phyloP scores from a whole-genome alignment of 2,113 vertebrate genomes.

The Lasiurus borealis region DNA sequence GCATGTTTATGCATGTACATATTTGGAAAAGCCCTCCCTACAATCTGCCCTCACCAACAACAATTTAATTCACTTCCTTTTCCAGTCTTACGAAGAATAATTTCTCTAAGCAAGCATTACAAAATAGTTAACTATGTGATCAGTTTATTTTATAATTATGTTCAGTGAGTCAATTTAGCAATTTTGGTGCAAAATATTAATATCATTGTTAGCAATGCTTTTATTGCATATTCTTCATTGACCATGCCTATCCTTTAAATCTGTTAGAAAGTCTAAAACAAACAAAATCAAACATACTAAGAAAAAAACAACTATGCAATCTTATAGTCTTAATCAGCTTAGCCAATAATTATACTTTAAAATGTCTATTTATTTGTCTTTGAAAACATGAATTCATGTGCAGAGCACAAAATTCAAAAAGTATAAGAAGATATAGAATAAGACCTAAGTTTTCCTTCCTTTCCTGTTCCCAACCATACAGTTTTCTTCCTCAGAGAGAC shows the following conservation, averaged over 20 bases:
- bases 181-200: constrained; percentile 35
- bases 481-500: neutral
- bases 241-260: neutral
- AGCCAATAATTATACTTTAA: neutral
- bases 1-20: neutral
- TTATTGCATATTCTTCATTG: neutral
- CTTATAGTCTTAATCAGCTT: neutral
- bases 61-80: neutral
- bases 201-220: neutral
- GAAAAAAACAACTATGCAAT: neutral
- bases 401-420: neutral
- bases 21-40: neutral
- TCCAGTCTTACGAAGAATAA: neutral
- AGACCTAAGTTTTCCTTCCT: constrained; percentile 11
- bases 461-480: neutral
- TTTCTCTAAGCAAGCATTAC: neutral
- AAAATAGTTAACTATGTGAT: neutral
- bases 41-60: neutral
- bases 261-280: constrained; percentile 35
- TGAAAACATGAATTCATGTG: neutral
- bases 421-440: neutral
- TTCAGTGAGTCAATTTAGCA: neutral
- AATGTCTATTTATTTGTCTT: constrained; percentile 12
- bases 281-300: neutral
- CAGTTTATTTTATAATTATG: constrained; percentile 34